These are phyloP conservation scores for Chouioia cunea DNA, from an alignment of 2,888 invertebrate genomes.

Conservation along the genomic window DNA sequence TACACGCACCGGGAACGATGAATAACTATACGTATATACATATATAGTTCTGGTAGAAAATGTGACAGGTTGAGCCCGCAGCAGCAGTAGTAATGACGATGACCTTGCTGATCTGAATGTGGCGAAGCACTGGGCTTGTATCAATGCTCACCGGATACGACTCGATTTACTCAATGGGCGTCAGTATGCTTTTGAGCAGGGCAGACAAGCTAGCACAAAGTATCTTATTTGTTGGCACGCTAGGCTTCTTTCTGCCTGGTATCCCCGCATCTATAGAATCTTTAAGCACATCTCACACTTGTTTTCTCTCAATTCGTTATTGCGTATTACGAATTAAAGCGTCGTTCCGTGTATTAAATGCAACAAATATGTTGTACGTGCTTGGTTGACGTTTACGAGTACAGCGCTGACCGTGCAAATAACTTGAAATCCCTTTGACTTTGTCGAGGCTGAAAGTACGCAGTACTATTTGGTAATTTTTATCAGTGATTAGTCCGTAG, in stretches of 20 bases:
- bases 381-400: slow-evolving; percentile 63
- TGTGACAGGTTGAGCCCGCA: neutral
- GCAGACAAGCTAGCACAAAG: slow-evolving; percentile 49
- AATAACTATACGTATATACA: slow-evolving; percentile 14
- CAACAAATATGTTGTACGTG: slow-evolving; percentile 62
- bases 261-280: neutral
- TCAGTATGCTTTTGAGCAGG: slow-evolving; percentile 54
- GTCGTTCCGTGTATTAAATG: slow-evolving; percentile 65
- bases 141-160: slow-evolving; percentile 58
- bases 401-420: slow-evolving; percentile 59
- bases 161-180: slow-evolving; percentile 57
- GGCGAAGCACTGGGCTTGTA: slow-evolving; percentile 49
- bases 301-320: slow-evolving; percentile 52
- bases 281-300: slow-evolving; percentile 43
- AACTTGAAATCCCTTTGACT: slow-evolving; percentile 57
- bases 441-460: neutral
- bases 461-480: too few species aligned
- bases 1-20: slow-evolving; percentile 4
- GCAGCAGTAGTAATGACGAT: slow-evolving; percentile 35
- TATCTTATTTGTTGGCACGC: slow-evolving; percentile 48
- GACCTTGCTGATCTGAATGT: slow-evolving; percentile 52
- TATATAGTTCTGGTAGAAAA: too few species aligned
- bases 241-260: neutral
- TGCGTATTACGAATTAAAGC: slow-evolving; percentile 63
- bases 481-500: too few species aligned